Conservation (phyloP, 2,113 vertebrate species). For the Lepus timidus region DNA sequence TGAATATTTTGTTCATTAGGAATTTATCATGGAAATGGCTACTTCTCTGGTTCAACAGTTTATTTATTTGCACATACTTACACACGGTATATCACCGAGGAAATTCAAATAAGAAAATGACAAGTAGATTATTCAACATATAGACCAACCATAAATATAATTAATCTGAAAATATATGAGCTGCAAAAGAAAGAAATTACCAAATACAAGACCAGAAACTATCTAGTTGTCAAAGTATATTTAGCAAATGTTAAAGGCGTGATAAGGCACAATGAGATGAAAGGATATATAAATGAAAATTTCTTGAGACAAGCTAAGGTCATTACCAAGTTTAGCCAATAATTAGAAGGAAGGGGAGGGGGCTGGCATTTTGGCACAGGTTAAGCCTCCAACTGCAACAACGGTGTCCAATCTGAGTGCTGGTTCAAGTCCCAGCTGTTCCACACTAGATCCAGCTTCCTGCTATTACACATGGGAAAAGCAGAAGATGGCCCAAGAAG, state of each 20-base stretch:
- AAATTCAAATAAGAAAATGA: neutral
- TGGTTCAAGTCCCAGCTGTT: too few species aligned
- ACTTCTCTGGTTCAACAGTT: neutral
- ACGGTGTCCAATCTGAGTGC: too few species aligned
- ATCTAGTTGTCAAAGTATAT: conserved; percentile 22
- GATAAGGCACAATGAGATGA: neutral
- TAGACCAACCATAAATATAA: neutral
- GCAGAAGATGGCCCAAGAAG: too few species aligned
- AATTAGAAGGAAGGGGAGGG: neutral
- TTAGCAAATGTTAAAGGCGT: conserved; percentile 6
- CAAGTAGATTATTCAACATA: neutral
- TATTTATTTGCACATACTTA: neutral
- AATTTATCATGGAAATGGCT: neutral
- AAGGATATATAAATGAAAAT: neutral
- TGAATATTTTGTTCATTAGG: neutral
- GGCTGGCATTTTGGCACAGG: too few species aligned
- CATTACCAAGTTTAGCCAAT: neutral
- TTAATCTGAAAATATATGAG: conserved; percentile 48
- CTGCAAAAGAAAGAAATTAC: neutral
- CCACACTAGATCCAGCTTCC: too few species aligned
- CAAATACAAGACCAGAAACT: neutral
- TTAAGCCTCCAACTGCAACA: too few species aligned
- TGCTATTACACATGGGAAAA: too few species aligned
- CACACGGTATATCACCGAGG: neutral
- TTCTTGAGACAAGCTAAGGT: conserved; percentile 26